Evolutionary conservation across 2,797 vertebrate species (phyloP).

Genomic region (Galaxias olidus): DNA sequence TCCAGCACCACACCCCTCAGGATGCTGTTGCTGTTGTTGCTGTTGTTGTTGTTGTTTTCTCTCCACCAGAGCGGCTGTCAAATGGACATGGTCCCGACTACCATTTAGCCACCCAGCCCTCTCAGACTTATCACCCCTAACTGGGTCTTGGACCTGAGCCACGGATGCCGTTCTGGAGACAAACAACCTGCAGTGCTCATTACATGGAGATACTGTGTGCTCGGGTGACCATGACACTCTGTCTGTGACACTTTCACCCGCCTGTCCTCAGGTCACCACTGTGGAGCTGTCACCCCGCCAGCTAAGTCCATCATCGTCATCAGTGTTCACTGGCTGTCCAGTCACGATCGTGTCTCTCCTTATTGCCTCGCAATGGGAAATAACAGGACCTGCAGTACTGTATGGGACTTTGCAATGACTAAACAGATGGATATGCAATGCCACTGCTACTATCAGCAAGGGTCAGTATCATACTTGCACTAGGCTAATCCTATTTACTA

Average conservation of each 20-base stretch:
- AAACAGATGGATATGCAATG: too few relatives aligned
- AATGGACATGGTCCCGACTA: slow-evolving; percentile 1
- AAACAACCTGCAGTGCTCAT: not conserved
- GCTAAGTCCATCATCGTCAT: not conserved
- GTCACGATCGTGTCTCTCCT: not conserved
- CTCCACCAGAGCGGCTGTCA: not conserved
- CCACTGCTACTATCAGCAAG: too few relatives aligned
- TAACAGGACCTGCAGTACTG: slow-evolving; percentile 21
- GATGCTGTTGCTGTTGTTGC: too few relatives aligned
- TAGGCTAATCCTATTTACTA: slow-evolving; percentile 49
- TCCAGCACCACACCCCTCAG: not conserved
- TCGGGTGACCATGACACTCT: not conserved
- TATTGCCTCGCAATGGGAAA: slow-evolving; percentile 35
- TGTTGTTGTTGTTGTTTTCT: too few relatives aligned
- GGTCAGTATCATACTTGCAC: not conserved
- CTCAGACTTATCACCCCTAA: not conserved
- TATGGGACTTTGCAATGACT: too few relatives aligned
- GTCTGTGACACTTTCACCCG: not conserved
- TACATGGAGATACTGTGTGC: not conserved
- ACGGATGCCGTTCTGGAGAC: not conserved
- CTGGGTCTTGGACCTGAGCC: not conserved
- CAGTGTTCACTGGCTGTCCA: not conserved
- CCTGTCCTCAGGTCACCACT: not conserved
- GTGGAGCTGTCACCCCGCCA: not conserved
- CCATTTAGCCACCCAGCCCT: not conserved